Percentiles rank a stretch among this genome's conserved stretches.
Evolutionary conservation across 2,113 vertebrate species (phyloP).

Genomic region (Oncorhynchus tshawytscha): DNA sequence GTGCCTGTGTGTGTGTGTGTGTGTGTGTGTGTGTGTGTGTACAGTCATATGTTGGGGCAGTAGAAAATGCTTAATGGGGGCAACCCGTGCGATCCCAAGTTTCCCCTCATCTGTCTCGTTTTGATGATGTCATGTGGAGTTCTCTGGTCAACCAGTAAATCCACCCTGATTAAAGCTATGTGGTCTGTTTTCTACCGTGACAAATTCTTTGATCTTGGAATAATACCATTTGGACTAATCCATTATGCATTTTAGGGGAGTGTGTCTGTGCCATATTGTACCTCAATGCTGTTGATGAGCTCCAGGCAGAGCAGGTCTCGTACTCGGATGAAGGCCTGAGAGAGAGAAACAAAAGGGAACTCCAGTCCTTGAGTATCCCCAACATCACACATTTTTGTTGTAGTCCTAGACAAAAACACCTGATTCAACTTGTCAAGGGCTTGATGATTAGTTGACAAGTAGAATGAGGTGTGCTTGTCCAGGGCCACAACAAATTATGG

Average conservation of each 20-base stretch:
- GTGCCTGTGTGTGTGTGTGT: neutral
- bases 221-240: neutral
- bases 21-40: too few relatives aligned
- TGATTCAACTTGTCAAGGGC: too few relatives aligned
- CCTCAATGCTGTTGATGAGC: conserved; percentile 94
- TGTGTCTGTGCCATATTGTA: conserved; percentile 85
- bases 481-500: too few relatives aligned
- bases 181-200: neutral
- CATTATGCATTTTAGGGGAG: neutral
- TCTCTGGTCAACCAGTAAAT: conserved; percentile 2
- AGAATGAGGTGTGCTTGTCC: too few relatives aligned
- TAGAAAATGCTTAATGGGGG: conserved; percentile 5
- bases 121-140: conserved; percentile 28
- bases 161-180: neutral
- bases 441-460: too few relatives aligned
- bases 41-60: too few relatives aligned
- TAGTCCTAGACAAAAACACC: too few relatives aligned
- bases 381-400: too few relatives aligned
- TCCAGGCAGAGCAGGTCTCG: conserved; percentile 93
- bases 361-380: too few relatives aligned
- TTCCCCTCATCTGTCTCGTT: neutral
- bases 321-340: conserved; percentile 92
- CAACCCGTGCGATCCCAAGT: conserved; percentile 19
- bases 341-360: conserved; percentile 1
- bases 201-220: conserved; percentile 4